Base-by-base conservation (phyloP, 53 echinoderm and acorn worm species). In the Echinometra lucunter region DNA sequence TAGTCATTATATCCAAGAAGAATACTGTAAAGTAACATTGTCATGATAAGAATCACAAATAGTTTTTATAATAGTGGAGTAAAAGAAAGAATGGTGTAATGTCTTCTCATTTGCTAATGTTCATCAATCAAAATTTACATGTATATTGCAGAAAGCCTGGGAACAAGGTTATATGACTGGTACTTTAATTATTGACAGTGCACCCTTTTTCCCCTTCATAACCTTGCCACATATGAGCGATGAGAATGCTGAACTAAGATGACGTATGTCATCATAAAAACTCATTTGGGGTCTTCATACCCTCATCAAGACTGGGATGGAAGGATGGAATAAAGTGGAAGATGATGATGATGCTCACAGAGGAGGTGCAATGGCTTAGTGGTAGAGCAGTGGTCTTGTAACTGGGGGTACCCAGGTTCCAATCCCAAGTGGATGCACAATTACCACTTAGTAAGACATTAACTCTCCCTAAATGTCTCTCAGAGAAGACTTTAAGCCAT, bases 121-220 rank as follows among this genome's bases (percentile, higher is more conserved):
- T 72, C 72, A 72, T 13, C 13, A 72, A 72, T 13, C 12, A 6
- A 2, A 8, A 11, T 13, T 13, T 35, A 72, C 35, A 28, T 32
- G n/a, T n/a, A n/a, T n/a, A n/a, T n/a, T n/a, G 35, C 72, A 72
- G 72, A 72, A 35, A 72, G 72, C 35, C 72, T 72, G 32, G 72
- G 15, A 35, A 34, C 35, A 72, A 72, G 72, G 32, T 72, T 15
- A 72, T 16, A 35, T 32, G 72, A 16, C 35, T 72, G 72, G 72
- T 35, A 35, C 35, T 72, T 63, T 72, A 72, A 72, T 72, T 34
- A 72, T 35, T 32, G 15, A 72, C 11, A 15, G 13, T 32, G 13
- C 16, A 15, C 30, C 30, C 30, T 15, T 13, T 32, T 3, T 9
- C 4, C 25, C 25, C 25, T 27, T 63, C 63, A 25, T 25, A 34